Percentiles rank a stretch among this genome's conserved stretches.
Evolutionary conservation across 2,113 vertebrate species (phyloP).

Genomic region (Erythrocebus patas): DNA sequence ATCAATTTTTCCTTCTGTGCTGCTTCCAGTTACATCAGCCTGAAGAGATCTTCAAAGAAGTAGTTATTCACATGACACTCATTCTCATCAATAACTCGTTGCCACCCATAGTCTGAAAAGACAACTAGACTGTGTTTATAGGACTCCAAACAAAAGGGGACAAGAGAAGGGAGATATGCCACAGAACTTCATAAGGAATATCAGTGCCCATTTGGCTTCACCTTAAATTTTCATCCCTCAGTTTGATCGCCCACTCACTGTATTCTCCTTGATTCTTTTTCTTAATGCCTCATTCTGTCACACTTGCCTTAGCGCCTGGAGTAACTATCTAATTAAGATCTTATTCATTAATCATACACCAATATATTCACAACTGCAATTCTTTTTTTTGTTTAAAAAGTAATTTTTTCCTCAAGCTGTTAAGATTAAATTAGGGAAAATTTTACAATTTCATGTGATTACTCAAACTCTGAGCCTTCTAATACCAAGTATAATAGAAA

Average conservation of each 20-base stretch:
- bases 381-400: conserved; percentile 51
- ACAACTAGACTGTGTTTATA: conserved; percentile 13
- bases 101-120: background rate
- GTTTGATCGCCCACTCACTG: background rate
- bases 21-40: conserved; percentile 28
- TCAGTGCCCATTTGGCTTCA: background rate
- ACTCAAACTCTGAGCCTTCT: background rate
- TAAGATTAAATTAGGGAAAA: conserved; percentile 32
- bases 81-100: conserved; percentile 44
- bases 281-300: conserved; percentile 5
- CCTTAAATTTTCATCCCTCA: background rate
- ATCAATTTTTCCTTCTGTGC: conserved; percentile 62
- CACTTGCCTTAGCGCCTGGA: background rate
- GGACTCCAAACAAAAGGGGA: conserved; percentile 5
- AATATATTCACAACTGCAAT: conserved; percentile 34
- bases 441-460: conserved; percentile 8
- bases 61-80: conserved; percentile 21
- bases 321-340: conserved; percentile 55
- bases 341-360: conserved; percentile 47
- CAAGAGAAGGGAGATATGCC: background rate
- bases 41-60: conserved; percentile 60
- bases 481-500: conserved; percentile 26
- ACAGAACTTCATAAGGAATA: background rate
- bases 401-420: conserved; percentile 33
- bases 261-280: background rate